Base-by-base conservation (phyloP, 2,888 invertebrate species). In the Stenodema calcarata region DNA sequence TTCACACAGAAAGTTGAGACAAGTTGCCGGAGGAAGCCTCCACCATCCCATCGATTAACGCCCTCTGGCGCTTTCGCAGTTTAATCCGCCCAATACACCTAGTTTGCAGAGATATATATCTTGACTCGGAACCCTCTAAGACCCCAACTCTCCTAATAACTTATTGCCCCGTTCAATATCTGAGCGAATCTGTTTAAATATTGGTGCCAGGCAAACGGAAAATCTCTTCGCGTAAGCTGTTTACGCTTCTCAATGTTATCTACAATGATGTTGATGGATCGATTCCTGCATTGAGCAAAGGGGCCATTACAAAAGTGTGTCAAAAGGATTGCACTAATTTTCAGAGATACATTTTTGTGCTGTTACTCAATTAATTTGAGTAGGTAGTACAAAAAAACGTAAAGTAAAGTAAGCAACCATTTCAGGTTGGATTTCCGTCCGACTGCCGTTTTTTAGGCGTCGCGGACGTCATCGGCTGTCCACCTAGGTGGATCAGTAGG, bases 31-130 rank as follows among this genome's bases (percentile, higher is more conserved):
- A 35, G 6, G 73, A 30, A 73, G 11, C 35, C 73, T 35, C 27
- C 28, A 16, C 69, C 27, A 3, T 27, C 30, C 70, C 27, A 70
- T 41, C 73, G 18, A 7, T 18, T 73, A 18, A 30, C 35, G 14
- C 18, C 30, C 73, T 73, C 73, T 41, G 73, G 73, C 18, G 41
- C 73, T 73, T 35, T 41, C 18, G 14, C 35, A 30, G 73, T 35
- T 35, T 73, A 73, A 73, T 73, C 73, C 73, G 16, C 14, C 35
- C 41, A 73, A 73, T 73, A 73, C 73, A 73, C 73, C 73, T 73
- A 73, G 73, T 73, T 73, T 73, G 35, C 35, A 16, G n/a, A 73
- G 73, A 73, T 73, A 73, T 73, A 73, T 73, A 73, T 73, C 73
- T 73, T 35, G 0, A 73, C 30, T 35, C 73, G 16, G 35, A 73